Percentiles rank a stretch among this genome's conserved stretches.
Conservation (phyloP, 2,888 invertebrate genomes). For the Stomorhina lunata region DNA sequence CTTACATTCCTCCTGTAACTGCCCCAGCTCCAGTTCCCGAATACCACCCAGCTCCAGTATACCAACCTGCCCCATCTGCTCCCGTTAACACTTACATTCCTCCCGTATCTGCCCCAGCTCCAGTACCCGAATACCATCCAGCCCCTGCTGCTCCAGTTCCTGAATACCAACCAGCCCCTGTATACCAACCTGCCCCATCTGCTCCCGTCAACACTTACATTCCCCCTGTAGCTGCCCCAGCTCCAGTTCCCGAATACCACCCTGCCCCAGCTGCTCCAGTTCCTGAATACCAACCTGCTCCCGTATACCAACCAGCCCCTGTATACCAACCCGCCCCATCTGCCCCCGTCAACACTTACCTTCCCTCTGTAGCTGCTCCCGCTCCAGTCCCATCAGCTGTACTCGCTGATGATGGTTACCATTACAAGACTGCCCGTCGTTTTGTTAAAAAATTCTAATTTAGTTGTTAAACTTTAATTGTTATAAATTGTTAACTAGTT, state of each 20-base stretch:
- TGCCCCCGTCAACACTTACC: too few relatives aligned
- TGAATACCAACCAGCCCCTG: background rate
- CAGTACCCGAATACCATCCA: too few relatives aligned
- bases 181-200: background rate
- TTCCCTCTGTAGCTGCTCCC: too few relatives aligned
- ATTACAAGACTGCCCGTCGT: background rate
- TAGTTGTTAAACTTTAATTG: too few relatives aligned
- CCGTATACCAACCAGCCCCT: too few relatives aligned
- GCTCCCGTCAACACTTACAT: constrained; percentile 1
- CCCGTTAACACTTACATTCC: constrained; percentile 12
- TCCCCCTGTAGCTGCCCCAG: too few relatives aligned
- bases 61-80: background rate
- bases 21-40: constrained; percentile 12
- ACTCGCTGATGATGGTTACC: constrained; percentile 15
- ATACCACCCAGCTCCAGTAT: background rate
- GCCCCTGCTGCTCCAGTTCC: background rate
- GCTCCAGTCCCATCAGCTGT: too few relatives aligned
- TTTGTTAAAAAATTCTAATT: too few relatives aligned
- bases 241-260: constrained; percentile 3
- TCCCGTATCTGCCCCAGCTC: too few relatives aligned
- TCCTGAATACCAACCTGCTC: background rate
- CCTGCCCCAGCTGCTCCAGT: background rate
- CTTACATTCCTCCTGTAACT: too few relatives aligned
- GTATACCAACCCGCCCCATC: too few relatives aligned
- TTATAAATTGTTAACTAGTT: too few relatives aligned